Percentiles rank a stretch among this genome's conserved stretches.
These are phyloP conservation scores for Ambastaia sidthimunki DNA, from an alignment of 2,797 vertebrate species.

Conservation along the genomic window DNA sequence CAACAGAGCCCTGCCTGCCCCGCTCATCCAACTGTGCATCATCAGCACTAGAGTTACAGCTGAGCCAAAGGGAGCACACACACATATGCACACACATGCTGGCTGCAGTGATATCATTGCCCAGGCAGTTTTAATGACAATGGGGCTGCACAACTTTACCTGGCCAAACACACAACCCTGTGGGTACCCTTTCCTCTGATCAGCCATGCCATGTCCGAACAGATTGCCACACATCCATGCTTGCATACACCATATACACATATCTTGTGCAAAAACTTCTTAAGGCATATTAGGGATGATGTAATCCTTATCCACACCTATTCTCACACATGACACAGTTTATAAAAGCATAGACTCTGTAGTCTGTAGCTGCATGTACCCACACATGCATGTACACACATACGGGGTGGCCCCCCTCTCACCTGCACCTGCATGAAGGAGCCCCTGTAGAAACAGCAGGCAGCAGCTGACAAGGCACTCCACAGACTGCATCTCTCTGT, in stretches of 20 bases:
- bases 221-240: background rate
- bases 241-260: slow-evolving; percentile 24
- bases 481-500: slow-evolving; percentile 97
- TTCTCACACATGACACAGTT: slow-evolving; percentile 10
- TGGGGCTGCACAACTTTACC: slow-evolving; percentile 32
- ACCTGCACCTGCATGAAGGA: slow-evolving; percentile 99
- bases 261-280: slow-evolving; percentile 11
- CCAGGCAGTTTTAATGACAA: slow-evolving; percentile 39
- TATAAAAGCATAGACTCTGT: slow-evolving; percentile 39
- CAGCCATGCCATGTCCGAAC: too few relatives aligned
- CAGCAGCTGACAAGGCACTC: slow-evolving; percentile 96
- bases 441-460: slow-evolving; percentile 98
- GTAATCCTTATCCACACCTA: slow-evolving; percentile 44
- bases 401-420: slow-evolving; percentile 67
- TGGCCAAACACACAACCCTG: slow-evolving; percentile 22
- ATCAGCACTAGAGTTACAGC: slow-evolving; percentile 48
- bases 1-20: slow-evolving; percentile 47
- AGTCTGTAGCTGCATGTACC: slow-evolving; percentile 24
- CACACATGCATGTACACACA: slow-evolving; percentile 44
- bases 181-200: background rate
- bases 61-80: slow-evolving; percentile 40
- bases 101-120: slow-evolving; percentile 47
- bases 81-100: slow-evolving; percentile 28
- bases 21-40: slow-evolving; percentile 49
- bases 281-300: slow-evolving; percentile 41